Conservation (phyloP, 2,797 vertebrate genomes). For the Prionace glauca region DNA sequence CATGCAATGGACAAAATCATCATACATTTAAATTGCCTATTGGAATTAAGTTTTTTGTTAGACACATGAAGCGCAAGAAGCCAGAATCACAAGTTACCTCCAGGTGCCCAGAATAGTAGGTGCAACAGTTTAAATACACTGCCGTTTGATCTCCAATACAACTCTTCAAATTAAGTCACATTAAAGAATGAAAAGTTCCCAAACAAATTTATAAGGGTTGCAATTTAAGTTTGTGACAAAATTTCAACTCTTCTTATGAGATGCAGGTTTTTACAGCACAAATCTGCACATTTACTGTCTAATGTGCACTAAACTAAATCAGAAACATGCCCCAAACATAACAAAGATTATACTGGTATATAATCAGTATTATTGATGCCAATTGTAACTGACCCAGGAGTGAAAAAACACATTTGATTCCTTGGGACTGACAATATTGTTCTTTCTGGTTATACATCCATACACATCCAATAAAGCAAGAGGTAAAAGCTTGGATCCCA, state of each 20-base stretch:
- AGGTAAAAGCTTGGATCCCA: neutral
- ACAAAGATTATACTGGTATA: neutral
- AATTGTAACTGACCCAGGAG: neutral
- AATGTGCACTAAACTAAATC: neutral
- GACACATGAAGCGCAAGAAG: neutral
- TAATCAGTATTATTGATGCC: neutral
- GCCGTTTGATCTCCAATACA: neutral
- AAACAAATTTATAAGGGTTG: neutral
- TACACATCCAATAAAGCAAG: neutral
- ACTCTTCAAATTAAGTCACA: neutral
- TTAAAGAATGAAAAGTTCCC: neutral
- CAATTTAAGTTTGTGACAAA: neutral
- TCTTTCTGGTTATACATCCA: neutral
- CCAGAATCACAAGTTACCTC: neutral
- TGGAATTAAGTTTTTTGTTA: neutral
- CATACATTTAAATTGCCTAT: neutral
- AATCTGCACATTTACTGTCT: neutral
- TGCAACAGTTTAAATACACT: neutral
- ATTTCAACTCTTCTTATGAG: neutral
- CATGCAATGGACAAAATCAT: neutral
- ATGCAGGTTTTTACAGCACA: neutral
- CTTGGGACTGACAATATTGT: neutral
- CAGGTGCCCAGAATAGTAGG: neutral
- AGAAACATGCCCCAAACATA: neutral
- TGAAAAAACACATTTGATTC: neutral